Base-by-base conservation (phyloP, 2,113 vertebrate genomes). In the Takifugu flavidus region DNA sequence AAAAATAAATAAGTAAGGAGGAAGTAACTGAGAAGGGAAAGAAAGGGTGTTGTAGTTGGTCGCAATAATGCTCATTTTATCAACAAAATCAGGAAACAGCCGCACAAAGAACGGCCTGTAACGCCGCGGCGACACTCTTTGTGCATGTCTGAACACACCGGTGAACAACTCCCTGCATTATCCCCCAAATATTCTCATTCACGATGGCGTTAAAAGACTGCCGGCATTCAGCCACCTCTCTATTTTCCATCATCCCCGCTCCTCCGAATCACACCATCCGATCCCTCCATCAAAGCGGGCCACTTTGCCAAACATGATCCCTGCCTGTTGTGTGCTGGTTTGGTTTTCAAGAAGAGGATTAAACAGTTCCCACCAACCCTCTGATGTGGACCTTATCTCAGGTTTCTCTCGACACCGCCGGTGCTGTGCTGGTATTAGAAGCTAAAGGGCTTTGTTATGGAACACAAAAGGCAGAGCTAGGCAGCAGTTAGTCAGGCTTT, bases 271-370 rank as follows among this genome's bases (percentile, higher is more conserved):
- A 49, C 85, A 83, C 81, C 85, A 86, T 74, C 76, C 77, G 67
- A 87, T 88, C 81, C 78, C 57, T 65, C 61, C 67, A 83, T 89
- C 86, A 89, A 87, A 87, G 84, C 57, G 0, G 58, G 63, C 81
- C 84, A 85, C 82, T 88, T 87, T 84, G 74, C 80, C 80, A 88
- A 90, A 87, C 84, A 82, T 77, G 83, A 89, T 88, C 86, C 81
- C 70, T 62, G 75, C 70, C 76, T 82, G 86, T 87, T 85, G 82
- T 87, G 79, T 79, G 79, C 78, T 85, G 76, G 76, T 84, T 83
- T 80, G 78, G 80, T 86, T 34, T 90, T 87, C 72, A 56, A 71
- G 82, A 69, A 77, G 71, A 73, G 79, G 87, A 89, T 89, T 86
- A 88, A 83, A 89, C 67, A 74, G 82, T 90, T 89, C 86, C 87